Evolutionary conservation across 2,113 vertebrate genomes (phyloP).

Genomic region (Anarrhichthys ocellatus): DNA sequence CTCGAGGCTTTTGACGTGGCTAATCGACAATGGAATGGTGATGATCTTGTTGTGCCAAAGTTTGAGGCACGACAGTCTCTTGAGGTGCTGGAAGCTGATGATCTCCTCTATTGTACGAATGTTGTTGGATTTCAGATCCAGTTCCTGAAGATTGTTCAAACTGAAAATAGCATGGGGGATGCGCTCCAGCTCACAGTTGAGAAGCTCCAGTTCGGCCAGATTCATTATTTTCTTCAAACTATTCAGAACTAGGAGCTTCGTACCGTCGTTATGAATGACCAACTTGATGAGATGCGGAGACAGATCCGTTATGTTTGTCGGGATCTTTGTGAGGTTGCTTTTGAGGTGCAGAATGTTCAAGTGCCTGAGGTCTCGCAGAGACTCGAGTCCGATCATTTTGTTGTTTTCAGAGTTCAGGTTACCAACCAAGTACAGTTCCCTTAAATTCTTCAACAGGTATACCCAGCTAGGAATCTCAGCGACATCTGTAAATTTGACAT

Average conservation of each 20-base stretch:
- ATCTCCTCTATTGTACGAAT: conserved; percentile 98
- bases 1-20: conserved; percentile 95
- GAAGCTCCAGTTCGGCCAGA: conserved; percentile 93
- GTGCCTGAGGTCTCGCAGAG: conserved; percentile 93
- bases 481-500: conserved; percentile 98
- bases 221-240: conserved; percentile 99
- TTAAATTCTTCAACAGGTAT: conserved; percentile 94
- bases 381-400: conserved; percentile 98
- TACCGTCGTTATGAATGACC: conserved; percentile 97
- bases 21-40: conserved; percentile 94
- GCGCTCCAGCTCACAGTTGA: conserved; percentile 97
- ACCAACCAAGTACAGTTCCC: conserved; percentile 94
- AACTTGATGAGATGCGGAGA: conserved; percentile 94
- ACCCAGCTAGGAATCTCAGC: conserved; percentile 98
- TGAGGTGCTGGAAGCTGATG: conserved; percentile 98
- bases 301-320: conserved; percentile 97
- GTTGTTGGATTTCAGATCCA: conserved; percentile 97
- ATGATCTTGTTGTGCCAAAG: conserved; percentile 99
- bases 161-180: conserved; percentile 99
- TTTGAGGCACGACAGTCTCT: conserved; percentile 95
- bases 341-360: conserved; percentile 95
- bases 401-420: conserved; percentile 99
- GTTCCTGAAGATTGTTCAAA: conserved; percentile 95
- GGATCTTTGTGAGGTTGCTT: conserved; percentile 98
- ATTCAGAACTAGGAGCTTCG: conserved; percentile 96